These are phyloP conservation scores for Cherax quadricarinatus DNA, from an alignment of 1,140 invertebrate species.

Conservation along the genomic window DNA sequence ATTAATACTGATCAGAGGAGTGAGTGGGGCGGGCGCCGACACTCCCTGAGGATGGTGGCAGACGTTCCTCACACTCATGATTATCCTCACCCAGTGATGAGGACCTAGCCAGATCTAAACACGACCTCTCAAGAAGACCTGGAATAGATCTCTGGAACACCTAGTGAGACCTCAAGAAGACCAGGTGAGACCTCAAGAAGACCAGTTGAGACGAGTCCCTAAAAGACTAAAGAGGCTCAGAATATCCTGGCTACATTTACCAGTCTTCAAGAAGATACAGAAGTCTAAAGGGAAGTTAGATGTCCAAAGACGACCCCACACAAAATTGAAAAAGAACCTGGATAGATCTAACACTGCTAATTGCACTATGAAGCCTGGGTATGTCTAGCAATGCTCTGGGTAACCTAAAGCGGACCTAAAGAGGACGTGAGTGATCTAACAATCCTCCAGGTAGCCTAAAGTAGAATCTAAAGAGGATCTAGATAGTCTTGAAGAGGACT, in stretches of 20 bases:
- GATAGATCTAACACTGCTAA: background rate
- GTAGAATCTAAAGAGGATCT: too few species aligned
- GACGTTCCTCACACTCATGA: conserved; percentile 1
- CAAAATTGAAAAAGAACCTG: background rate
- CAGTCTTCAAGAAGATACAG: too few species aligned
- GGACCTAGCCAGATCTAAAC: conserved; percentile 13
- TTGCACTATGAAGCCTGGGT: too few species aligned
- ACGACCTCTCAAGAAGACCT: too few species aligned
- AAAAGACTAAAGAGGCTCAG: too few species aligned
- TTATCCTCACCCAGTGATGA: background rate
- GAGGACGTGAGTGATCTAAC: too few species aligned
- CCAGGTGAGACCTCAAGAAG: background rate
- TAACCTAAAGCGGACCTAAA: background rate
- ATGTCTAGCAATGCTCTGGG: too few species aligned
- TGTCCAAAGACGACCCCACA: too few species aligned
- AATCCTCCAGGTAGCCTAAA: too few species aligned
- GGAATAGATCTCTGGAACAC: background rate
- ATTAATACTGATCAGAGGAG: conserved; percentile 51
- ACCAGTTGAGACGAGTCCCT: background rate
- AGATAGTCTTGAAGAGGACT: background rate
- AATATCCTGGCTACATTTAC: too few species aligned
- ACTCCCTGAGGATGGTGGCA: conserved; percentile 16
- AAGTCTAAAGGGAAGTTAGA: too few species aligned
- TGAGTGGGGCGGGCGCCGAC: conserved; percentile 2
- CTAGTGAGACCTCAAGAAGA: background rate